Conservation (phyloP, 2,888 invertebrate genomes). For the Ennomos fuscantarius region DNA sequence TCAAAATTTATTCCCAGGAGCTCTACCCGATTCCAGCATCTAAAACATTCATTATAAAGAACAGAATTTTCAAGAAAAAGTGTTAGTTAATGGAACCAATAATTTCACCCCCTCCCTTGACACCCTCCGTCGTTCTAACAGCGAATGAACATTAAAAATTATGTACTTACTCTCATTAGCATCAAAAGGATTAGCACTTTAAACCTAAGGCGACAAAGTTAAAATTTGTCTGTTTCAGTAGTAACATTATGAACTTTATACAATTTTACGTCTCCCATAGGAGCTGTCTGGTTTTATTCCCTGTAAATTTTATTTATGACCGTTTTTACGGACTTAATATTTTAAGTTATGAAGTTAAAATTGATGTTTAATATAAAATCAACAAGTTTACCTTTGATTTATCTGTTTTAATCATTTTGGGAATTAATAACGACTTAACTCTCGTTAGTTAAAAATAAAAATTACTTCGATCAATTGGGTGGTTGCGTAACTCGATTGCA, state of each 20-base stretch:
- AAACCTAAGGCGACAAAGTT: neutral
- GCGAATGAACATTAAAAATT: constrained; percentile 33
- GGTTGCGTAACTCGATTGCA: too few species aligned
- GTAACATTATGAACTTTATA: constrained; percentile 21
- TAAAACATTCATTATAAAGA: constrained; percentile 33
- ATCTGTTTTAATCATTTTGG: neutral
- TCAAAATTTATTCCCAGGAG: neutral
- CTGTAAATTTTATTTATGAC: constrained; percentile 25
- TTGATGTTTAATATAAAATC: too few species aligned
- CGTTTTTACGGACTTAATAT: constrained; percentile 7
- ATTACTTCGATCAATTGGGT: too few species aligned
- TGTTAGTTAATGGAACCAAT: constrained; percentile 59
- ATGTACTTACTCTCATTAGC: constrained; percentile 3
- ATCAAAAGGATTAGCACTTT: constrained; percentile 2
- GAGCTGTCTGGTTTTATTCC: constrained; percentile 25
- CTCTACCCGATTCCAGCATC: neutral
- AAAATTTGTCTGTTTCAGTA: constrained; percentile 5
- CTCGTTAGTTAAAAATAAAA: too few species aligned
- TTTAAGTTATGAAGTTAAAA: neutral
- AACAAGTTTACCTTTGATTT: too few species aligned
- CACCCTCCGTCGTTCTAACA: constrained; percentile 29
- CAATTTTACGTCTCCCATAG: constrained; percentile 18
- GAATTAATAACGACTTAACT: neutral
- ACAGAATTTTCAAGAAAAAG: constrained; percentile 45
- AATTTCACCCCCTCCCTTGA: constrained; percentile 45